Evolutionary conservation across 2,113 vertebrate species (phyloP), one percentile per base, ranked within the genome.

Genomic region (Sinocyclocheilus rhinocerous): DNA sequence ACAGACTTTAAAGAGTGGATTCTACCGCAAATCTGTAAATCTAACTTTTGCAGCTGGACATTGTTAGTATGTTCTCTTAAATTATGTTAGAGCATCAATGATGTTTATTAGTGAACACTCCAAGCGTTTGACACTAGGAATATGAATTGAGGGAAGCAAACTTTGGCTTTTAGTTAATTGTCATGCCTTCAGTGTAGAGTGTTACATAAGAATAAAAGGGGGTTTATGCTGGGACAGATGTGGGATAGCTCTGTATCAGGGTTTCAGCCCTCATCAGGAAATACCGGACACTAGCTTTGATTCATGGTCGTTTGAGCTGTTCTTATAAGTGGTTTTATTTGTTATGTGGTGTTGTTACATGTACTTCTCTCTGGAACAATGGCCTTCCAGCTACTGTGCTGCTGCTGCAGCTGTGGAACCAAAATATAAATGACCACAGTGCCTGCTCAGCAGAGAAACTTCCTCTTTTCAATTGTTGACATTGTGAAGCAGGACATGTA

Each of bases 391-490:
- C 42, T 70, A 13, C 67, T 75, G n/a, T 59, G 72, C 33, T 26
- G 72, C 33, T 45, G 24, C 26, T 4, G 55, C 24, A 18, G 77
- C 22, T 81, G 57, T 78, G 76, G 13, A 79, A 79, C 77, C 63
- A 81, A 63, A 63, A 61, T 67, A 79, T 67, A 79, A 85, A 69
- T 55, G 45, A 36, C 55, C 33, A 84, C 72, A 82, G 72, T 72
- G 55, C 69, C 55, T 84, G 84, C 4, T 8, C 85, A 57, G 80
- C 85, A 83, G 82, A 88, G 84, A 89, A 89, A 57, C 87, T 91
- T 80, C 91, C 91, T 87, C 88, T 85, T 91, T 26, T 73, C 36
- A 59, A 12, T 67, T 91, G 91, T 92, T 87, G 65, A 69, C 78
- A 78, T 79, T 76, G 70, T 82, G 59, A 20, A 85, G 69, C 29